A percentile compares a stretch with the other conserved stretches of the same genome.
These are phyloP conservation scores for Fregata magnificens DNA, from an alignment of 2,113 vertebrate species.

Conservation along the genomic window DNA sequence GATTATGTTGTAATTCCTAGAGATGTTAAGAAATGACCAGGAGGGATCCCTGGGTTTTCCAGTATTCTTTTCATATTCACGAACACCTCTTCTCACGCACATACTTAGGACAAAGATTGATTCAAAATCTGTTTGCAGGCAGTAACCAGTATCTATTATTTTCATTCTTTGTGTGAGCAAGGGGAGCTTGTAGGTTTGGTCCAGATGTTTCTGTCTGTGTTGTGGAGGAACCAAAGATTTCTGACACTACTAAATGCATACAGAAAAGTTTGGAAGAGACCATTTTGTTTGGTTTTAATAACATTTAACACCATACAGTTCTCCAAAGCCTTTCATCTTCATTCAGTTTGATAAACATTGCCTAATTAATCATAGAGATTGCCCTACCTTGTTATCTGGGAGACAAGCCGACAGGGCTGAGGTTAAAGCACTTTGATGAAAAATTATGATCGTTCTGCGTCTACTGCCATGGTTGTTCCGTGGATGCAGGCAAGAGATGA, in stretches of 20 bases:
- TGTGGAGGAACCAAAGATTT: not conserved
- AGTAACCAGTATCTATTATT: not conserved
- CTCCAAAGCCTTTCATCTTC: constrained; percentile 3
- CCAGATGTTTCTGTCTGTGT: not conserved
- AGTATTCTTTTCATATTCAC: not conserved
- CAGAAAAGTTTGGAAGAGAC: not conserved
- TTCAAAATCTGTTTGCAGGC: not conserved
- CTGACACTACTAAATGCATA: not conserved
- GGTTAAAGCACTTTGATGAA: constrained; percentile 19
- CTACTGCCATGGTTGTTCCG: not conserved
- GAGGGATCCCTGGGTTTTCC: not conserved
- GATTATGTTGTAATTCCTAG: not conserved
- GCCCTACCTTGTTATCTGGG: not conserved
- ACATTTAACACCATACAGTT: not conserved
- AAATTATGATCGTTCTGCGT: not conserved
- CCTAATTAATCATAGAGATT: not conserved
- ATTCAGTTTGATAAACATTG: not conserved
- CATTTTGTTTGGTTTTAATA: not conserved
- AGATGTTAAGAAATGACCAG: not conserved
- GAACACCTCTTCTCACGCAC: not conserved
- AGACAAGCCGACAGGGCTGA: not conserved
- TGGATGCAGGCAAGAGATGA: not conserved
- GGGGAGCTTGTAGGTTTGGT: not conserved
- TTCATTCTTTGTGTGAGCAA: not conserved
- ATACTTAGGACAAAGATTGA: not conserved